A percentile compares a stretch with the other conserved stretches of the same genome.
Conservation (phyloP, 2,113 vertebrate genomes). For the Panurus biarmicus region DNA sequence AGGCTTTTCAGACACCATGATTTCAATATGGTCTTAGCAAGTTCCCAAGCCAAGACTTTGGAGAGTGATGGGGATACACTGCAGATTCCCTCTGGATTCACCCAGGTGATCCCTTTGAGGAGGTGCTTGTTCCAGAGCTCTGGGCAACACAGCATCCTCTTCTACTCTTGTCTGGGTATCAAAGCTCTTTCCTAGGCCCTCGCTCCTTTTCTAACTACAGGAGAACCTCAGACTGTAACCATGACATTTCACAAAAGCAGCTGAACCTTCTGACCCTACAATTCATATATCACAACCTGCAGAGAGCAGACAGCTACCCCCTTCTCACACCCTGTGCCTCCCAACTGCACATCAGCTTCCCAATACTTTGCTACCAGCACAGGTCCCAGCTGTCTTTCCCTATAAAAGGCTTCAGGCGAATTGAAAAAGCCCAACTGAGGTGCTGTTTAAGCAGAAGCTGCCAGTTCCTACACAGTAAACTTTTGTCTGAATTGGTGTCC, state of each 20-base stretch:
- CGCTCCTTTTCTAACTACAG: background rate
- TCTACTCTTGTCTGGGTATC: background rate
- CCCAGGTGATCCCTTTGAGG: background rate
- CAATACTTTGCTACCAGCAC: background rate
- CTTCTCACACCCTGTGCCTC: background rate
- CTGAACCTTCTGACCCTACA: background rate
- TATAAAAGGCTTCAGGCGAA: background rate
- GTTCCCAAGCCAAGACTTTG: background rate
- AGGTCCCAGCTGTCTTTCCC: background rate
- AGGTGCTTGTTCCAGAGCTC: background rate
- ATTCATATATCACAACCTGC: accelerated
- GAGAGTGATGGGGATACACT: background rate
- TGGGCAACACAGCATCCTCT: background rate
- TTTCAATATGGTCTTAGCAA: background rate
- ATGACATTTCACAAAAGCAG: background rate
- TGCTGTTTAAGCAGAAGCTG: background rate
- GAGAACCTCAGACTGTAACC: background rate
- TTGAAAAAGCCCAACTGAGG: background rate
- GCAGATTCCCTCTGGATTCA: background rate
- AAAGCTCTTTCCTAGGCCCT: background rate
- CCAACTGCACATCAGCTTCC: background rate
- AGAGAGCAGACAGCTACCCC: background rate
- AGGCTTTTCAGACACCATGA: background rate
- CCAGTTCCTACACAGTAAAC: background rate
- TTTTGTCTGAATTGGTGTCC: background rate